Evolutionary conservation across 2,797 vertebrate genomes (phyloP).

Genomic region (Sebastes jordani): DNA sequence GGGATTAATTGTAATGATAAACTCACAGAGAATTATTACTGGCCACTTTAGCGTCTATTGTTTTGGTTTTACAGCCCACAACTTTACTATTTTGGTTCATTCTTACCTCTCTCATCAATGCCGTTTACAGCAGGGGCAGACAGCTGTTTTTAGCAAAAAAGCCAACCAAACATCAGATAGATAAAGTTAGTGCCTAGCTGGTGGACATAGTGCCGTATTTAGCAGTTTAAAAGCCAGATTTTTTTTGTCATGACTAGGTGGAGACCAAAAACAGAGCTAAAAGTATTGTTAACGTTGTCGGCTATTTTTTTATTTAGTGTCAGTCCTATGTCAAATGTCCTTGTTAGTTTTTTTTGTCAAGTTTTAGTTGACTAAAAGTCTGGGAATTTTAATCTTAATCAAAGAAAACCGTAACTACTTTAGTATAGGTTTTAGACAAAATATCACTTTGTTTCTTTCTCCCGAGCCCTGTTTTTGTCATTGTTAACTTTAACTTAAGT

Average conservation of each 20-base stretch:
- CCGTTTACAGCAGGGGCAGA: background rate
- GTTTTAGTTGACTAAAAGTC: too few species aligned
- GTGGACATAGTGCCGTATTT: background rate
- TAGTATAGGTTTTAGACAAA: too few species aligned
- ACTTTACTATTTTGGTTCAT: background rate
- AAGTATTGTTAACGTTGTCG: background rate
- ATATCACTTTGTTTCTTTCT: too few species aligned
- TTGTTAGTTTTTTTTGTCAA: too few species aligned
- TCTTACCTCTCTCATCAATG: background rate
- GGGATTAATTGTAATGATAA: background rate
- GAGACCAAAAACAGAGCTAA: background rate
- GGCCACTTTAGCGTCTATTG: background rate
- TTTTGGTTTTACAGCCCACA: background rate
- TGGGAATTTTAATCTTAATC: too few species aligned
- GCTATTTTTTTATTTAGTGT: too few species aligned
- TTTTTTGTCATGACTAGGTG: background rate
- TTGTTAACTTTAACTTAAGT: too few species aligned
- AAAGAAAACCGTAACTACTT: too few species aligned
- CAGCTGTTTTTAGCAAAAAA: background rate
- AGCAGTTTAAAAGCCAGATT: background rate
- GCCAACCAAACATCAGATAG: background rate
- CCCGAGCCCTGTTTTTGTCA: fast-evolving
- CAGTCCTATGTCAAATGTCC: too few species aligned
- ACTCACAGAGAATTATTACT: background rate
- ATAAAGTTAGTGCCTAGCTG: background rate